Evolutionary conservation across 23 tunicate genomes (phyloP).

Genomic region (Styela plicata): DNA sequence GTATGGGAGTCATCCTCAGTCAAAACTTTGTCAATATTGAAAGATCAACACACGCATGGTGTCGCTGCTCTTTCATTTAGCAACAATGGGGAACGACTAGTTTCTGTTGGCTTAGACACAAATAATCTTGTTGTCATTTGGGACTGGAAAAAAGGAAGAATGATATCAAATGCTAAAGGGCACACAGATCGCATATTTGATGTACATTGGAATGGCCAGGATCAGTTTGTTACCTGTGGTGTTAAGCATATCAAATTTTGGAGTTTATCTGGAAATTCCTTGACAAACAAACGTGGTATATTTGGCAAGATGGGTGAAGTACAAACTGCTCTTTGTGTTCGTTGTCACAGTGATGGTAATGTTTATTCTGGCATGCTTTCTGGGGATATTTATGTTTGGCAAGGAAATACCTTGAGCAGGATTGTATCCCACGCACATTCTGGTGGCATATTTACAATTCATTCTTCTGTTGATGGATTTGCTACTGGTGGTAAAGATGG

Average conservation of each 20-base stretch:
- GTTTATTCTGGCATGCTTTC: slow-evolving; percentile 81
- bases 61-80: slow-evolving; percentile 78
- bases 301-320: slow-evolving; percentile 88
- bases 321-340: slow-evolving; percentile 82
- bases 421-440: slow-evolving; percentile 58
- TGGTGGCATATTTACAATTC: slow-evolving; percentile 66
- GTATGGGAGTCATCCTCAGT: slow-evolving; percentile 82
- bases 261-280: slow-evolving; percentile 93
- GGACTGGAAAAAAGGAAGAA: slow-evolving; percentile 95
- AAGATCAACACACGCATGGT: slow-evolving; percentile 97
- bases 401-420: slow-evolving; percentile 63
- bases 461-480: slow-evolving; percentile 58
- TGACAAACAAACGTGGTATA: slow-evolving; percentile 80
- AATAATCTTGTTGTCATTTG: slow-evolving; percentile 72
- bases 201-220: slow-evolving; percentile 45
- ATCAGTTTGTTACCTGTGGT: slow-evolving; percentile 78
- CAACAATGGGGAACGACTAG: slow-evolving; percentile 66
- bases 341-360: slow-evolving; percentile 40
- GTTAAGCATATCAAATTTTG: slow-evolving; percentile 98
- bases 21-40: slow-evolving; percentile 78
- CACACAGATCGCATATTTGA: slow-evolving; percentile 98
- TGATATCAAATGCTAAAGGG: slow-evolving; percentile 87
- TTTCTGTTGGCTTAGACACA: slow-evolving; percentile 90
- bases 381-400: slow-evolving; percentile 91
- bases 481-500: slow-evolving; percentile 92